phyloP scores from a whole-genome alignment of 2,797 vertebrate species.

The Diplodus sargus region DNA sequence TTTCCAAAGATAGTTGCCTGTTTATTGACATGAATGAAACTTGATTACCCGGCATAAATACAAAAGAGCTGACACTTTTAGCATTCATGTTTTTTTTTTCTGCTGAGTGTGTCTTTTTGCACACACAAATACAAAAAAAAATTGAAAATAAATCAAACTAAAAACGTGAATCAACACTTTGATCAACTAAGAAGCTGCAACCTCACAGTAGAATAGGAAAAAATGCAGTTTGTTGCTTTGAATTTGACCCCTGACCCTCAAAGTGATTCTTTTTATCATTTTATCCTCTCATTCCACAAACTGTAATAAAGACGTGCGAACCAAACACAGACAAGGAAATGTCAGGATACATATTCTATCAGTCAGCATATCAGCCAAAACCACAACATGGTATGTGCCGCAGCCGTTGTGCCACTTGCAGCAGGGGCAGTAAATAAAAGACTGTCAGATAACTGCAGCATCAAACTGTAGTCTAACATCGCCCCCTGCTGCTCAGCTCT shows the following conservation, averaged over 20 bases:
- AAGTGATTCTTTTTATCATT: background rate
- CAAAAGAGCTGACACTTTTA: background rate
- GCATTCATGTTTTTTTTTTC: background rate
- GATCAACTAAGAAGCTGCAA: too few species aligned
- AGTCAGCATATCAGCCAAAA: background rate
- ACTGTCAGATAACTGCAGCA: background rate
- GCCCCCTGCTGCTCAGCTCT: constrained; percentile 58
- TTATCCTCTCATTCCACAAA: background rate
- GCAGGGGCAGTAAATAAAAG: background rate
- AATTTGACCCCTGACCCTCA: background rate
- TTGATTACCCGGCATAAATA: too few species aligned
- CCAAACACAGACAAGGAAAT: background rate
- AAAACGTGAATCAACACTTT: too few species aligned
- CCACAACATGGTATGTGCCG: background rate
- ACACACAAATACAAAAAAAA: background rate
- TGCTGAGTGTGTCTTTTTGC: background rate
- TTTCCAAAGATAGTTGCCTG: background rate
- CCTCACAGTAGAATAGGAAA: background rate
- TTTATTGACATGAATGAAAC: background rate
- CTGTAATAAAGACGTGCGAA: background rate
- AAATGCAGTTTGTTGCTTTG: background rate
- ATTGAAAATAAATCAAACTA: background rate
- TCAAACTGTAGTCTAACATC: constrained; percentile 5
- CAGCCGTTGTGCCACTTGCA: background rate
- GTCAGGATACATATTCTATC: background rate